A percentile compares a stretch with the other conserved stretches of the same genome.
Evolutionary conservation across 1,140 invertebrate genomes (phyloP).

Genomic region (Panagrolaimus sp.): DNA sequence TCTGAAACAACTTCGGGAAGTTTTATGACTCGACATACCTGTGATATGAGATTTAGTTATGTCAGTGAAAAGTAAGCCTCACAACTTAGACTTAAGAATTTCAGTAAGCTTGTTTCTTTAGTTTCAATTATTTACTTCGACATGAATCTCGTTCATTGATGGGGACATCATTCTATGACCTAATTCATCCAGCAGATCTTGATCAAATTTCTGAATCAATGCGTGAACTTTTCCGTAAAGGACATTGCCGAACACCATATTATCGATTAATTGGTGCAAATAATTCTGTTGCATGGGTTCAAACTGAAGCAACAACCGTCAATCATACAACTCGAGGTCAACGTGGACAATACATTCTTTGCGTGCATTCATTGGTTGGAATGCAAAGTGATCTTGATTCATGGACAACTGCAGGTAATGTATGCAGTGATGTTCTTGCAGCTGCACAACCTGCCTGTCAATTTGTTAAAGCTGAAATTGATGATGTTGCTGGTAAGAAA

Average conservation of each 20-base stretch:
- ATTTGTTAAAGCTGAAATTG: constrained; percentile 42
- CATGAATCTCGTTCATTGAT: constrained; percentile 42
- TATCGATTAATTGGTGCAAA: constrained; percentile 46
- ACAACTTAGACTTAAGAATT: background rate
- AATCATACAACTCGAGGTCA: constrained; percentile 48
- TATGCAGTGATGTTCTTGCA: constrained; percentile 13
- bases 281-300: constrained; percentile 39
- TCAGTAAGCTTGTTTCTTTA: constrained; percentile 16
- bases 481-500: constrained; percentile 35
- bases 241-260: constrained; percentile 42
- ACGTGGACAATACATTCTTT: constrained; percentile 52
- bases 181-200: constrained; percentile 48
- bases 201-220: constrained; percentile 28
- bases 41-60: constrained; percentile 49
- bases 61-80: constrained; percentile 40
- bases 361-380: constrained; percentile 46
- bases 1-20: constrained; percentile 35
- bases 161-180: constrained; percentile 51
- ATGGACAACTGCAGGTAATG: constrained; percentile 16
- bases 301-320: constrained; percentile 50
- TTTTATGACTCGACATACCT: constrained; percentile 53
- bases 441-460: constrained; percentile 32
- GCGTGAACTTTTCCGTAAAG: constrained; percentile 42
- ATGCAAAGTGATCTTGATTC: constrained; percentile 39
- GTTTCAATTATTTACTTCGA: constrained; percentile 42